These are phyloP conservation scores for Drusus annulatus DNA, from an alignment of 1,140 invertebrate genomes.

Conservation along the genomic window DNA sequence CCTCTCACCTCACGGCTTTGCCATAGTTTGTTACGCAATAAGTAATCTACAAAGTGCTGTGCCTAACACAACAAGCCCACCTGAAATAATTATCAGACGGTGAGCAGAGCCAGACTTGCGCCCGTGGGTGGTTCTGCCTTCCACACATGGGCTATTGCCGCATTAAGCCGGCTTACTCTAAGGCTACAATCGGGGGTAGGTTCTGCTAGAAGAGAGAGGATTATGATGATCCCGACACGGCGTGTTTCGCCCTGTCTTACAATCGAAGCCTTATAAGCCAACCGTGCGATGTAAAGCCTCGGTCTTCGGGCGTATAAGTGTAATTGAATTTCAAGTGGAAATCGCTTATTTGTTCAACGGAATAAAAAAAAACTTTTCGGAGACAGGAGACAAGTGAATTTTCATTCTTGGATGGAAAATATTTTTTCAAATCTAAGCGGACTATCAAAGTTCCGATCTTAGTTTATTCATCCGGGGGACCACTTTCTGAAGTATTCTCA, in stretches of 20 bases:
- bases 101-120: too few relatives aligned
- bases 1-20: too few relatives aligned
- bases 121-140: background rate
- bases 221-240: slow-evolving; percentile 8
- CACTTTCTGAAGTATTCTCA: too few relatives aligned
- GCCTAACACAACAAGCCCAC: too few relatives aligned
- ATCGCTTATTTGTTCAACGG: background rate
- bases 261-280: slow-evolving; percentile 20
- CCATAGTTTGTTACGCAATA: too few relatives aligned
- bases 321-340: slow-evolving; percentile 10
- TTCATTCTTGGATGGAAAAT: too few relatives aligned
- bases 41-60: too few relatives aligned
- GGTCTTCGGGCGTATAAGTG: background rate
- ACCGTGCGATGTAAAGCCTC: slow-evolving; percentile 15
- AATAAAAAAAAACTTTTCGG: background rate
- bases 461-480: too few relatives aligned
- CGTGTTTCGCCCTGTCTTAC: slow-evolving; percentile 28
- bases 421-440: too few relatives aligned
- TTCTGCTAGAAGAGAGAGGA: background rate
- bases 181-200: background rate
- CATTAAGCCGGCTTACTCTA: background rate
- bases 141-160: background rate
- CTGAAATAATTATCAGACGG: too few relatives aligned
- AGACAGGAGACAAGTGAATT: too few relatives aligned
- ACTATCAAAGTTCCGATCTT: too few relatives aligned